Conservation (phyloP, 2,888 invertebrate genomes). For the Tribolium freemani region DNA sequence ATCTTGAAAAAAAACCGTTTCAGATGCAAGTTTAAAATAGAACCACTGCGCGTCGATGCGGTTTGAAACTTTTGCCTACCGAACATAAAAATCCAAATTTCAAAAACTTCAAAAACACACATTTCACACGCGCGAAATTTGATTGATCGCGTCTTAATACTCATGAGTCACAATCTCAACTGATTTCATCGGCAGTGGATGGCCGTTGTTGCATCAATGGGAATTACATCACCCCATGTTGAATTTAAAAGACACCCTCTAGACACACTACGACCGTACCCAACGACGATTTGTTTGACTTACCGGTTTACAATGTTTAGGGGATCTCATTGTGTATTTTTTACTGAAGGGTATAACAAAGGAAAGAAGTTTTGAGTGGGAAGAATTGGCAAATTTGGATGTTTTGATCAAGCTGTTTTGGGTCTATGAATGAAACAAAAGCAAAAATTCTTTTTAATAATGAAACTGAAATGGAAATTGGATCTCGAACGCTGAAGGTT, state of each 20-base stretch:
- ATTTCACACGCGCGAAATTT: conserved; percentile 42
- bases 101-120: background rate
- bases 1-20: too few relatives aligned
- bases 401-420: background rate
- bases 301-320: conserved; percentile 60
- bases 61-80: background rate
- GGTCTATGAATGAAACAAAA: background rate
- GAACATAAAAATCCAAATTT: background rate
- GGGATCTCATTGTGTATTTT: conserved; percentile 50
- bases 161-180: conserved; percentile 62
- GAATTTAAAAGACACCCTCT: conserved; percentile 56
- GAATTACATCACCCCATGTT: conserved; percentile 60
- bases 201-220: conserved; percentile 61
- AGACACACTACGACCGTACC: conserved; percentile 46
- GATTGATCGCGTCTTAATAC: conserved; percentile 56
- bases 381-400: conserved; percentile 20
- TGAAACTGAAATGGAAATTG: background rate
- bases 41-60: too few relatives aligned
- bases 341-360: conserved; percentile 33
- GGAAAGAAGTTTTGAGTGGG: conserved; percentile 34
- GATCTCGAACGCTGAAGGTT: background rate
- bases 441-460: background rate
- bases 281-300: conserved; percentile 56
- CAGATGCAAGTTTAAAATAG: too few relatives aligned
- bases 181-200: conserved; percentile 56